Evolutionary conservation across 2,888 invertebrate genomes (phyloP).

Genomic region (Dicycla oo): DNA sequence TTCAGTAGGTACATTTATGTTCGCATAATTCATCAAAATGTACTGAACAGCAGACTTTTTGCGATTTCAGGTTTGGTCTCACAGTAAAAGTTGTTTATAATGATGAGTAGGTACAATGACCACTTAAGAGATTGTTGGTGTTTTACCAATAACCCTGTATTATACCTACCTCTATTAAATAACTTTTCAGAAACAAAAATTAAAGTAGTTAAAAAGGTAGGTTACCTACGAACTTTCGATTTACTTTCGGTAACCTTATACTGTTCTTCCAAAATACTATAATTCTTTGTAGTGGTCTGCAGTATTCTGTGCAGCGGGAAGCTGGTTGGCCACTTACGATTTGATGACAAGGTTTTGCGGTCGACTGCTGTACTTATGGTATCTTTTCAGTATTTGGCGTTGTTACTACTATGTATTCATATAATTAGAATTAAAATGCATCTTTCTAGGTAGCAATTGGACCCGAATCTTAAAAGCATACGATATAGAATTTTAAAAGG

Average conservation of each 20-base stretch:
- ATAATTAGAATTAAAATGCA: slow-evolving; percentile 6
- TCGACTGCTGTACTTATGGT: neutral
- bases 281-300: slow-evolving; percentile 18
- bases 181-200: slow-evolving; percentile 37
- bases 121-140: too few relatives aligned
- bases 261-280: slow-evolving; percentile 29
- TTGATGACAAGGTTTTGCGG: slow-evolving; percentile 22
- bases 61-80: too few relatives aligned
- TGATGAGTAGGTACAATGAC: too few relatives aligned
- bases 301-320: slow-evolving; percentile 19
- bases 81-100: too few relatives aligned
- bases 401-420: neutral
- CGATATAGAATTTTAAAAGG: neutral
- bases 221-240: slow-evolving; percentile 1
- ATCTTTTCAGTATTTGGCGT: slow-evolving; percentile 8
- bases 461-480: neutral
- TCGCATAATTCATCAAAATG: too few relatives aligned
- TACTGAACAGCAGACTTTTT: too few relatives aligned
- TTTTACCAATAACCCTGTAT: too few relatives aligned
- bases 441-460: neutral
- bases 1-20: too few relatives aligned
- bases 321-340: slow-evolving; percentile 36
- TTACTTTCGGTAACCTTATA: slow-evolving; percentile 17
- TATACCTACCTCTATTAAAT: slow-evolving; percentile 3
- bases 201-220: neutral